Evolutionary conservation across 2,888 invertebrate genomes (phyloP).

Genomic region (Metacarcinus magister): DNA sequence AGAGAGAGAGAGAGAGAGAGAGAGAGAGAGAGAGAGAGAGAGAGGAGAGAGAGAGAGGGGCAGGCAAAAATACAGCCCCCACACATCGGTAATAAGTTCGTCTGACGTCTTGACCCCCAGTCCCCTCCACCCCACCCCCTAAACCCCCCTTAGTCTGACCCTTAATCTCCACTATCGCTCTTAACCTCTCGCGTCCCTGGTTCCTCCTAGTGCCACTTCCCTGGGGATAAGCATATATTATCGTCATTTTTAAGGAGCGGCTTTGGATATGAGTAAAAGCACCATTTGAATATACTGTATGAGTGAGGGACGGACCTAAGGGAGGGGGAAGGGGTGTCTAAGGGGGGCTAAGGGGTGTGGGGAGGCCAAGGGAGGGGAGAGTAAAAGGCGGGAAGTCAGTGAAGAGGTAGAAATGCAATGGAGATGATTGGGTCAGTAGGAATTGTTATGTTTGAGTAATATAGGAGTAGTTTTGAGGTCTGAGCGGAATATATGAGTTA

Average conservation of each 20-base stretch:
- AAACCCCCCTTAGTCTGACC: not conserved
- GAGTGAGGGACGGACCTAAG: not conserved
- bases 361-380: not conserved
- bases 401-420: slow-evolving; percentile 26
- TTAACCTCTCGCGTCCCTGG: slow-evolving; percentile 41
- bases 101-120: not conserved
- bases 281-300: slow-evolving; percentile 32
- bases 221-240: slow-evolving; percentile 61
- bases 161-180: slow-evolving; percentile 52
- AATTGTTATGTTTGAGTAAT: slow-evolving; percentile 36
- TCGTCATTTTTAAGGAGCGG: slow-evolving; percentile 13
- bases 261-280: slow-evolving; percentile 56
- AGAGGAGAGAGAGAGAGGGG: not conserved
- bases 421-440: not conserved
- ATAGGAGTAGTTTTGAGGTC: not conserved
- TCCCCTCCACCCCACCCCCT: not conserved
- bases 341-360: not conserved
- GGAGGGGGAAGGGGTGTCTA: not conserved
- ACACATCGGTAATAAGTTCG: slow-evolving; percentile 54
- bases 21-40: not conserved
- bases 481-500: not conserved
- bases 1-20: not conserved
- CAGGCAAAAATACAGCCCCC: slow-evolving; percentile 38
- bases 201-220: slow-evolving; percentile 18
- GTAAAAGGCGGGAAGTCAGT: not conserved